phyloP scores from a whole-genome alignment of 1,140 invertebrate genomes.

The Brachionus rubens region DNA sequence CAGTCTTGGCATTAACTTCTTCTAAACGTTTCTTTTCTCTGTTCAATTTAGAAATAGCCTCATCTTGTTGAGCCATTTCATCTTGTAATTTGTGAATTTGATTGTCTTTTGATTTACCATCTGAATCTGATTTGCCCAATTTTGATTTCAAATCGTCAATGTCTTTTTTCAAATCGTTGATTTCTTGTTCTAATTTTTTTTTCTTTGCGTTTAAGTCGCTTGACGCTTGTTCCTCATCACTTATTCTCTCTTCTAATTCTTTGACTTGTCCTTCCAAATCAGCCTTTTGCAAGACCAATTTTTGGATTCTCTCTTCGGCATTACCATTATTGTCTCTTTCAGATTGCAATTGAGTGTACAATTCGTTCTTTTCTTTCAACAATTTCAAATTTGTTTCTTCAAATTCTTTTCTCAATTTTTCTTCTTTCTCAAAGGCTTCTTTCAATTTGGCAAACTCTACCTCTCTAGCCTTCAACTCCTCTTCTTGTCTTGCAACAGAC shows the following conservation, averaged over 20 bases:
- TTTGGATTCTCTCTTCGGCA: conserved; percentile 83
- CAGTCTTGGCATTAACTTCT: conserved; percentile 88
- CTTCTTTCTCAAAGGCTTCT: conserved; percentile 86
- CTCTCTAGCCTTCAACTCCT: conserved; percentile 94
- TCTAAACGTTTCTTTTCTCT: conserved; percentile 97
- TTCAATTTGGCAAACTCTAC: conserved; percentile 90
- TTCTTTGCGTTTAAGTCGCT: conserved; percentile 84
- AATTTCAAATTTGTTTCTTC: conserved; percentile 83
- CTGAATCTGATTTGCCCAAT: conserved; percentile 79
- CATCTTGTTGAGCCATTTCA: conserved; percentile 97
- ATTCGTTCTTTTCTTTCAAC: conserved; percentile 80
- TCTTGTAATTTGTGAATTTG: conserved; percentile 82
- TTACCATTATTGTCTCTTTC: conserved; percentile 73
- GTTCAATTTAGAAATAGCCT: conserved; percentile 97
- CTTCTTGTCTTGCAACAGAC: conserved; percentile 95
- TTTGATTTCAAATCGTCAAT: conserved; percentile 88
- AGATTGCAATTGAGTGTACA: conserved; percentile 79
- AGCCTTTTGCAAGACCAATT: conserved; percentile 88
- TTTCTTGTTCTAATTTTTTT: conserved; percentile 92
- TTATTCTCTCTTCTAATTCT: conserved; percentile 90
- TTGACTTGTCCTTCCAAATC: conserved; percentile 92
- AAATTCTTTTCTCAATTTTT: conserved; percentile 91
- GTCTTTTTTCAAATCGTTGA: conserved; percentile 88
- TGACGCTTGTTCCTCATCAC: conserved; percentile 89
- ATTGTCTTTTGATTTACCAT: conserved; percentile 96